These are phyloP conservation scores for Pachyseris speciosa DNA, from an alignment of 64 coral and sea anemone genomes.

Conservation along the genomic window DNA sequence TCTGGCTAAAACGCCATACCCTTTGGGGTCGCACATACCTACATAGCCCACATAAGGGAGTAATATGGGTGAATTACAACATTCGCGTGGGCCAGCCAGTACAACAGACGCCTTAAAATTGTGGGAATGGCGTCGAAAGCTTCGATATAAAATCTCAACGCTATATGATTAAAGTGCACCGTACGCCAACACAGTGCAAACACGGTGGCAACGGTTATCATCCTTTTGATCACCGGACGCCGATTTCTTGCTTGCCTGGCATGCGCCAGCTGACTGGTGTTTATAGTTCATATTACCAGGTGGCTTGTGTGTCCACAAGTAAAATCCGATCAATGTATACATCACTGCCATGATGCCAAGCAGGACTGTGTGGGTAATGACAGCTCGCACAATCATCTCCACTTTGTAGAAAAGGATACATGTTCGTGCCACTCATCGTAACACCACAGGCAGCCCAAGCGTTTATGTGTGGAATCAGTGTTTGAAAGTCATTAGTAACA, in stretches of 20 bases:
- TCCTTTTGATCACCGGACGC: slow-evolving; percentile 31
- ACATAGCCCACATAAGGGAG: too few relatives aligned
- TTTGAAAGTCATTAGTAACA: too few relatives aligned
- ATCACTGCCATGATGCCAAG: slow-evolving; percentile 39
- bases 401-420: neutral
- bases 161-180: slow-evolving; percentile 29
- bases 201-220: slow-evolving; percentile 29
- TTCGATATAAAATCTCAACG: neutral
- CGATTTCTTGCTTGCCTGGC: slow-evolving; percentile 13
- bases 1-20: too few relatives aligned
- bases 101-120: slow-evolving; percentile 18
- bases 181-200: slow-evolving; percentile 70
- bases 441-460: too few relatives aligned
- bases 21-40: too few relatives aligned
- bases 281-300: neutral
- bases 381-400: slow-evolving; percentile 60
- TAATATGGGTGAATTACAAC: slow-evolving; percentile 70
- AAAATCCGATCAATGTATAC: slow-evolving; percentile 64
- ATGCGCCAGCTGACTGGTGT: slow-evolving; percentile 5
- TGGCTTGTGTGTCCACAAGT: slow-evolving; percentile 58
- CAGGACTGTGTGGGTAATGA: slow-evolving; percentile 52
- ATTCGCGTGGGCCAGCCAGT: slow-evolving; percentile 63
- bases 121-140: neutral
- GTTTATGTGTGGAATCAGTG: too few relatives aligned
- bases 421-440: neutral